Evolutionary conservation across 2,113 vertebrate genomes (phyloP).

Genomic region (Colius striatus): DNA sequence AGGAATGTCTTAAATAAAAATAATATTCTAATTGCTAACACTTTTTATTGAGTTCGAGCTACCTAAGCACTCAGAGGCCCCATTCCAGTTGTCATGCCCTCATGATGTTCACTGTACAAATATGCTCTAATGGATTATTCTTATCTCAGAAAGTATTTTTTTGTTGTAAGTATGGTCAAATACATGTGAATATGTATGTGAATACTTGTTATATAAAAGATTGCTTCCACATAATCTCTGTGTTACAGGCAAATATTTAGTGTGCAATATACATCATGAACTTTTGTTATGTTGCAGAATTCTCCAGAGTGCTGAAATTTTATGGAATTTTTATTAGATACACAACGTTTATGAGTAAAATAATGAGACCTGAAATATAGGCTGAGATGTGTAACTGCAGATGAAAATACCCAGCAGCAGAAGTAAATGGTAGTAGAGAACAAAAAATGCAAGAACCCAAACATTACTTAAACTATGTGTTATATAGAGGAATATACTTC

Average conservation of each 20-base stretch:
- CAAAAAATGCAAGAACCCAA: neutral
- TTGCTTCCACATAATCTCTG: neutral
- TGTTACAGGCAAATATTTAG: neutral
- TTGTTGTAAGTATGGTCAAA: neutral
- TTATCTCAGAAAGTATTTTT: neutral
- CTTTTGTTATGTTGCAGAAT: neutral
- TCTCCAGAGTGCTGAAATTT: neutral
- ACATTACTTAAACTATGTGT: neutral
- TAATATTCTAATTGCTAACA: neutral
- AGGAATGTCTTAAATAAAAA: no score
- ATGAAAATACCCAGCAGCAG: neutral
- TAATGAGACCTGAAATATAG: neutral
- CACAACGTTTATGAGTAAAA: neutral
- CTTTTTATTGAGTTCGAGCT: neutral
- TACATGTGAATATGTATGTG: neutral
- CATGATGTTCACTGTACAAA: neutral
- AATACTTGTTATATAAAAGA: conserved; percentile 10
- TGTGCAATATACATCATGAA: neutral
- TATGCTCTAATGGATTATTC: neutral
- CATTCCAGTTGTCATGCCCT: neutral
- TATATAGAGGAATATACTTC: accelerated
- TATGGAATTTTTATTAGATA: neutral
- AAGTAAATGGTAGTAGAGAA: neutral
- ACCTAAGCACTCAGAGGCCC: neutral
- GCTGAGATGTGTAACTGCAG: neutral